These are phyloP conservation scores for Thaumetopoea pityocampa DNA, from an alignment of 1,140 invertebrate species.

Conservation along the genomic window DNA sequence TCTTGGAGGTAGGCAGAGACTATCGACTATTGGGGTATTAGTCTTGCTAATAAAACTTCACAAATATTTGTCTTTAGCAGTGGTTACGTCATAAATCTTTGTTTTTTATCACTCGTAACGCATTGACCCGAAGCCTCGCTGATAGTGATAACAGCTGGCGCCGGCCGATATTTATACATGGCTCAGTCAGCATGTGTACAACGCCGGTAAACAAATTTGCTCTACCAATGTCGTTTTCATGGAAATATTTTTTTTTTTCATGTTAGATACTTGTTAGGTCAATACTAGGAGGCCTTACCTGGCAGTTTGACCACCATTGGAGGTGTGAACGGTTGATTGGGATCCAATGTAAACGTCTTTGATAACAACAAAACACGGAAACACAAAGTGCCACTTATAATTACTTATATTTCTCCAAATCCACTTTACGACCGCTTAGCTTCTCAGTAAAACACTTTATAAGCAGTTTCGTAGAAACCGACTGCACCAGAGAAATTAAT, in stretches of 20 bases:
- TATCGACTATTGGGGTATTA: no score
- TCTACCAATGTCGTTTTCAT: neutral
- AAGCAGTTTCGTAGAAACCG: constrained; percentile 70
- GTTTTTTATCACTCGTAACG: constrained; percentile 20
- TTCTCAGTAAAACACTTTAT: constrained; percentile 70
- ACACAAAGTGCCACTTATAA: constrained; percentile 67
- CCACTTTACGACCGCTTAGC: constrained; percentile 64
- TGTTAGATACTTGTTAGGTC: no score
- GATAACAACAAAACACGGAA: constrained; percentile 57
- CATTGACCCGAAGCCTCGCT: constrained; percentile 21
- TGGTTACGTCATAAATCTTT: constrained; percentile 20
- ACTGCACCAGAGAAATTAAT: constrained; percentile 70
- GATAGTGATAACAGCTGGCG: constrained; percentile 28
- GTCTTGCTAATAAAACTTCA: no score
- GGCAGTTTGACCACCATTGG: constrained; percentile 72
- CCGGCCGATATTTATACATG: constrained; percentile 14
- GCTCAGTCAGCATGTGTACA: constrained; percentile 17
- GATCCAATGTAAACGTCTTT: constrained; percentile 71
- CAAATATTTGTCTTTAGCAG: constrained; percentile 1
- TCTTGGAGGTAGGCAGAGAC: no score
- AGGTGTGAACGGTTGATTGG: constrained; percentile 60
- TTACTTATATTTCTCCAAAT: constrained; percentile 70
- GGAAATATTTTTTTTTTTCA: no score
- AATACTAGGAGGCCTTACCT: constrained; percentile 43
- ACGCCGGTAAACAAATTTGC: constrained; percentile 16